Base-by-base conservation (phyloP, 1,140 invertebrate species). In the Belonocnema kinseyi region DNA sequence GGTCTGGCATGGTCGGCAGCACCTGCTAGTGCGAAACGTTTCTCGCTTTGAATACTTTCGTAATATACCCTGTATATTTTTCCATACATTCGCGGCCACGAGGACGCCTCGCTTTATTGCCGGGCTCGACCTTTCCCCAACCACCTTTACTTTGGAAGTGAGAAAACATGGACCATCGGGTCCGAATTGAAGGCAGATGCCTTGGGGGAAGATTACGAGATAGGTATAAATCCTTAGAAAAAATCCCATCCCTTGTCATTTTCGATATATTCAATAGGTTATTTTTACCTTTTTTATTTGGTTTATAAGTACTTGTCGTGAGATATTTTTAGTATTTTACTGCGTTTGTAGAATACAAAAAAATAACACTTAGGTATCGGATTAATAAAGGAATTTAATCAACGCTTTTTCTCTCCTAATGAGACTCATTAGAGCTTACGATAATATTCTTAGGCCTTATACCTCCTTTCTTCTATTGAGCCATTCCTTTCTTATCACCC, bases 41-140 rank as follows among this genome's bases (percentile, higher is more conserved):
- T 66, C 61, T 66, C 61, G 61, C 61, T 46, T 66, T 66, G 61
- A 66, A 66, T 66, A 66, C 61, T 66, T 66, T 66, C 61, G 61
- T 66, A 66, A 66, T 66, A 66, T 66, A 66, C 33, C 40, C 61
- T 66, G 61, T 66, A 66, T 66, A 66, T 66, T 66, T 66, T 66
- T 66, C 61, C 61, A 66, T 66, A 66, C 61, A 66, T 66, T 66
- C 61, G 61, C 61, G 61, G 61, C 61, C 61, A 66, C 33, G 61
- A 66, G 61, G 61, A 66, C 61, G 61, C 61, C 40, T 33, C 26
- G 26, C 61, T 66, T 66, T 66, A 66, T 66, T 66, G 61, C 61
- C 26, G 8, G n/a, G 26, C 26, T 66, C 61, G 61, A 66, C 61
- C 61, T 66, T 66, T 66, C 21, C 21, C 61, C 33, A 40, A 13